These are phyloP conservation scores for Lynx canadensis DNA, from an alignment of 2,113 vertebrate genomes.

Conservation along the genomic window DNA sequence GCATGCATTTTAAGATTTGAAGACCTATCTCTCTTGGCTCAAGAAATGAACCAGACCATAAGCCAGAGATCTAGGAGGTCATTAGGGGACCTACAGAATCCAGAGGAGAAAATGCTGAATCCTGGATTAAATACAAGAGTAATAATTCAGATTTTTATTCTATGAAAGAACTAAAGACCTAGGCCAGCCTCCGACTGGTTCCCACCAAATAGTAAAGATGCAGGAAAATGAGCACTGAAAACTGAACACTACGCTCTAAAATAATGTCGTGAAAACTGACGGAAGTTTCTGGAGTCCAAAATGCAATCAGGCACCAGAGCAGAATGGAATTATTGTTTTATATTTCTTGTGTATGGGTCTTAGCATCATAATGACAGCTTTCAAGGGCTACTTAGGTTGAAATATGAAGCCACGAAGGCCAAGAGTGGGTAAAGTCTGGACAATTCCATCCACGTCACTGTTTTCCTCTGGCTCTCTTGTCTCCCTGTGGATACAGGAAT, in stretches of 20 bases:
- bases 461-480: not conserved
- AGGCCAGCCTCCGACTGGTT: not conserved
- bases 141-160: not conserved
- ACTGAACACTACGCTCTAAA: not conserved
- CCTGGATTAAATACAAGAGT: not conserved
- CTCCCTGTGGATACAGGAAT: slow-evolving; percentile 52
- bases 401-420: slow-evolving; percentile 27
- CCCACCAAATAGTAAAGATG: not conserved
- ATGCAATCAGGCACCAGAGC: not conserved
- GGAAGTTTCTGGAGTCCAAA: not conserved
- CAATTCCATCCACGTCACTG: not conserved
- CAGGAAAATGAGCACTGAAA: not conserved
- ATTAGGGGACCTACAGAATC: too few relatives aligned
- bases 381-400: not conserved
- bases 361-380: not conserved
- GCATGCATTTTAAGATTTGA: not conserved
- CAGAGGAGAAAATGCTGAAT: not conserved
- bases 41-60: not conserved
- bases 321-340: not conserved
- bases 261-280: not conserved
- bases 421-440: slow-evolving; percentile 18
- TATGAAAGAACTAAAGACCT: not conserved
- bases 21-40: not conserved
- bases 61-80: not conserved
- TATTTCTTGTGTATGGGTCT: not conserved